Base-by-base conservation (phyloP, 1,140 invertebrate species). In the Drosophila guanche region DNA sequence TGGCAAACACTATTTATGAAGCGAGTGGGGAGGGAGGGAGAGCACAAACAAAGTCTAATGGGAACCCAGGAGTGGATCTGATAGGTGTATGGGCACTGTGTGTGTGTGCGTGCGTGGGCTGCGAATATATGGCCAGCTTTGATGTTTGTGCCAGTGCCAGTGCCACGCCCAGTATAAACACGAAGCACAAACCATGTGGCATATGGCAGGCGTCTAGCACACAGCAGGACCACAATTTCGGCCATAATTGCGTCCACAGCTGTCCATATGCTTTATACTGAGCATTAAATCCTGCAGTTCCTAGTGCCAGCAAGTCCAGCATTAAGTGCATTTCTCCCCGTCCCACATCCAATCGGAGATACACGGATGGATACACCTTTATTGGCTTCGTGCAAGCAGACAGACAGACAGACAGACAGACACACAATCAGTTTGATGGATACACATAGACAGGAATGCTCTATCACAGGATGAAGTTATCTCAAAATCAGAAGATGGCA, bases 211-310 rank as follows among this genome's bases (percentile, higher is more conserved):
- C 46, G 20, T 43, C 42, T 62, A 50, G 54, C 51, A 56, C 16
- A 45, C 42, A 55, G 69, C 12, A 22, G 7, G 29, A 47, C 40
- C 69, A 52, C 66, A 73, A 73, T 63, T 73, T 72, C 55, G 37
- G 68, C 37, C 70, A 73, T 73, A 73, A 73, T 73, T 73, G 70
- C 73, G 70, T 42, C 51, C 42, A 33, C 69, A 73, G 69, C 33
- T 74, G 70, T 52, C 52, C 70, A 65, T 52, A 62, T 8, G 1
- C 20, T 27, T 14, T 8, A 10, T 16, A 41, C 4, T 47, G 14
- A 33, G 4, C 6, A 25, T 8, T 37, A 23, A 45, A 4, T 29
- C 23, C 37, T 46, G n/a, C 41, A 46, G 8, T 33, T 8, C 8
- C 29, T 10, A 3, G 2, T 10, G 29, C 29, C 8, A 33, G 29